Conservation (phyloP, 2,797 vertebrate species). For the Chelon labrosus region DNA sequence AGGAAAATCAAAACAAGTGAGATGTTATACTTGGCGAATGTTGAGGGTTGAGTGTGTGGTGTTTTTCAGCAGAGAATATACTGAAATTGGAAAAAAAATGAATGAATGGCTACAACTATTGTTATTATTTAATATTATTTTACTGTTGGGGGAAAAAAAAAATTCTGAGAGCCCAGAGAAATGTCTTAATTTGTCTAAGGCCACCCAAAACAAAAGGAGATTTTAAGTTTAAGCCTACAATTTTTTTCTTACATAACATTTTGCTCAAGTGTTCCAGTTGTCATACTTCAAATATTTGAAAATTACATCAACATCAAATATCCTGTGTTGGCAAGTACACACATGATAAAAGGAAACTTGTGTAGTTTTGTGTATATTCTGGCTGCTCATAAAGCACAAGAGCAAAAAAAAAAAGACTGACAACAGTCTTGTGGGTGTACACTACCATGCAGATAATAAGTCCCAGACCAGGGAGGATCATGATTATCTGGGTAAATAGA, state of each 20-base stretch:
- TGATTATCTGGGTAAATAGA: conserved; percentile 12
- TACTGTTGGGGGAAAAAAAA: too few species aligned
- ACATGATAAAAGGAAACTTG: neutral
- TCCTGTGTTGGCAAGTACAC: neutral
- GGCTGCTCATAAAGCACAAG: conserved; percentile 6
- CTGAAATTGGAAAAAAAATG: too few species aligned
- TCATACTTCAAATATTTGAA: neutral
- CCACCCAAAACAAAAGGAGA: too few species aligned
- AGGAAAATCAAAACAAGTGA: conserved; percentile 1
- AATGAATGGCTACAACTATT: too few species aligned
- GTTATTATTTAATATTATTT: too few species aligned
- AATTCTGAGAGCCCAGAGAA: too few species aligned
- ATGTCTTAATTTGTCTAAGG: too few species aligned
- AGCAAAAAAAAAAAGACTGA: conserved; percentile 1
- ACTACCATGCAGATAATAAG: neutral
- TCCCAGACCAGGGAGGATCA: conserved; percentile 1
- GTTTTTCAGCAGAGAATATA: too few species aligned
- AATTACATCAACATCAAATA: neutral
- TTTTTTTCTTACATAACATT: neutral
- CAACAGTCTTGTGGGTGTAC: neutral
- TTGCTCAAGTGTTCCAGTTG: neutral
- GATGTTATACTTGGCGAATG: conserved; percentile 1
- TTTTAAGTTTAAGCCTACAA: too few species aligned
- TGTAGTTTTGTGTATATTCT: neutral
- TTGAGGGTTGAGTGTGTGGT: neutral